Evolutionary conservation across 2,888 invertebrate genomes (phyloP), one percentile per base, ranked within the genome.

Genomic region (Pristionchus maxplancki): DNA sequence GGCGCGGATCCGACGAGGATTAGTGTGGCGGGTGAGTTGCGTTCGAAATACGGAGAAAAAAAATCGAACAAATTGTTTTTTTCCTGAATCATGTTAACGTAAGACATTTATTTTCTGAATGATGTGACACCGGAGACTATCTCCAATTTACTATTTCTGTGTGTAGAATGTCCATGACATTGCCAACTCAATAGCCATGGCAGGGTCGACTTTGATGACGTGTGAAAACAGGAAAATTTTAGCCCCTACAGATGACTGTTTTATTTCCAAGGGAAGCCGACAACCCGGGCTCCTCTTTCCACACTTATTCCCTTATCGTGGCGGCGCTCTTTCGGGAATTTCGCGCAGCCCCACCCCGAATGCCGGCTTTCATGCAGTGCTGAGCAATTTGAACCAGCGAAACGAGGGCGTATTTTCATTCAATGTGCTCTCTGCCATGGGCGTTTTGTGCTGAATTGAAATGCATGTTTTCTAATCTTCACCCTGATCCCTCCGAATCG

Each of bases 1-100:
- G 85, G 85, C 20, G 85, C 83, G 1, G 83, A 83, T 37, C 83
- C 83, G 15, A 28, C 5, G 34, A 15, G 58, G n/a, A 58, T 83
- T 17, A 53, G 34, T 24, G 53, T 83, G 6, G 50, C 58, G 1
- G 83, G 83, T 83, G 15, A 64, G 8, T 28, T 67, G 31, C 31
- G 67, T 34, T 13, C 31, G 28, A 34, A 15, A 28, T 31, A 13
- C n/a, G 24, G 6, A 28, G 34, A 17, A 8, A 31, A 31, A 31
- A 31, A 31, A 13, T 28, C 67, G 34, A 67, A 9, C 2, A 9
- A 67, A 28, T 5, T 11, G 31, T 8, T 64, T 17, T 11, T 11
- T 50, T 50, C 50, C 20, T 50, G 11, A 50, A 20, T 50, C 50
- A 20, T 50, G 20, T 20, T 15, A 50, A 50, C 15, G 50, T 20